Evolutionary conservation across 2,113 vertebrate species (phyloP), one percentile per base, ranked within the genome.

Genomic region (Lagopus leucura): DNA sequence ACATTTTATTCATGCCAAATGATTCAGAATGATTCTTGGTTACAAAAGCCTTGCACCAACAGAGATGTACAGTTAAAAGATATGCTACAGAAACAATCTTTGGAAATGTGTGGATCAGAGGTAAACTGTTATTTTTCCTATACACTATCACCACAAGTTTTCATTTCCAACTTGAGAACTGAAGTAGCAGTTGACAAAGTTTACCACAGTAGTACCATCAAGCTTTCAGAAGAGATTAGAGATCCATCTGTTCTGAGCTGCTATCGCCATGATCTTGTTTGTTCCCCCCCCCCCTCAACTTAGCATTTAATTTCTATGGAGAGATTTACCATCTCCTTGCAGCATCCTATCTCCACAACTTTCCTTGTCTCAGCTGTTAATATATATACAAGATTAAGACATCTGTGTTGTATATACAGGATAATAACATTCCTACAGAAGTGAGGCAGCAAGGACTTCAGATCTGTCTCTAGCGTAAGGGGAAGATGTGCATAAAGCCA

Each of bases 371-470:
- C 1, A 0, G 54, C 70, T 79, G 78, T 52, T 89, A 88, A 28
- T 78, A 91, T 87, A 89, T 65, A 89, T 89, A 94, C 28, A 72
- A 84, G 74, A 95, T 94, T 94, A 87, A 1, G 86, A 65, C 73
- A 91, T 47, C 84, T 92, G 5, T 63, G 90, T 32, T 78, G 89
- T 40, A 40, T 40, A 40, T 40, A 40, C 21, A 72, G 87, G 70
- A 95, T 94, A 94, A 87, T 1, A 89, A 66, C 77, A 69, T 82
- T 91, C 54, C 84, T 36, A 57, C 1, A 14, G 61, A 96, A 95
- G 87, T 92, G 78, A 78, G 85, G 63, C 93, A 96, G 52, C 48
- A 82, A 76, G 63, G 87, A 94, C 48, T 94, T 93, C 84, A 91
- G 58, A 94, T 67, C 38, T 65, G 75, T 47, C 82, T 69, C 43